Evolutionary conservation across 2,113 vertebrate species (phyloP), one percentile per base, ranked within the genome.

Genomic region (Paramisgurnus dabryanus): DNA sequence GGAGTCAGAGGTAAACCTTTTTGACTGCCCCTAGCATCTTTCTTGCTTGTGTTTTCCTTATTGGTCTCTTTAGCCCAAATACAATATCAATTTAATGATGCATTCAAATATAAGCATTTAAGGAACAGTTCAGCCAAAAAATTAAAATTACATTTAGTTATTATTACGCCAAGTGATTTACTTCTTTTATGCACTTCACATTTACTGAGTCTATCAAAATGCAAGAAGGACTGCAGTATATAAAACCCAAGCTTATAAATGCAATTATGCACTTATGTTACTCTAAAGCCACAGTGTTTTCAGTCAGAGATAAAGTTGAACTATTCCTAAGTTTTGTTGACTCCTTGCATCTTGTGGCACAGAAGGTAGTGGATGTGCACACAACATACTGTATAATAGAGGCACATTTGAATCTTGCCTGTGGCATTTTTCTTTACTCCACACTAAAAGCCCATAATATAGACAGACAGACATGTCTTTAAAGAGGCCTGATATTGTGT

Each of bases 1-100:
- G 91, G 92, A 93, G 94, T 92, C 93, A 93, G 94, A 95, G 94
- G 94, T 94, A 95, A 94, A 93, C 91, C 86, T 92, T 92, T 86
- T 78, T 85, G 41, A 66, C 47, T 45, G 61, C 67, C 63, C 64
- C 6, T 47, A 84, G 22, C 67, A 53, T n/a, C 41, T 47, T 50
- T 53, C 67, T 13, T 45, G 27, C 18, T 70, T 15, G 3, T 34
- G 10, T 15, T 50, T n/a, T 7, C 4, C 41, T 12, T 1, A 13
- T 55, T 6, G 22, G n/a, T 7, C 64, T 15, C n/a, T n/a, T 18
- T 8, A 57, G 10, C 39, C 49, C 4, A 50, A 3, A 4, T 9
- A 12, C 12, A 12, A 11, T 22, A 57, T 47, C 57, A 47, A 22
- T 7, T 41, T 63, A 15, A 7, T 68, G 22, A 68, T 60, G 55